phyloP scores from a whole-genome alignment of 2,888 invertebrate species.

The Chromoteleia sp. region DNA sequence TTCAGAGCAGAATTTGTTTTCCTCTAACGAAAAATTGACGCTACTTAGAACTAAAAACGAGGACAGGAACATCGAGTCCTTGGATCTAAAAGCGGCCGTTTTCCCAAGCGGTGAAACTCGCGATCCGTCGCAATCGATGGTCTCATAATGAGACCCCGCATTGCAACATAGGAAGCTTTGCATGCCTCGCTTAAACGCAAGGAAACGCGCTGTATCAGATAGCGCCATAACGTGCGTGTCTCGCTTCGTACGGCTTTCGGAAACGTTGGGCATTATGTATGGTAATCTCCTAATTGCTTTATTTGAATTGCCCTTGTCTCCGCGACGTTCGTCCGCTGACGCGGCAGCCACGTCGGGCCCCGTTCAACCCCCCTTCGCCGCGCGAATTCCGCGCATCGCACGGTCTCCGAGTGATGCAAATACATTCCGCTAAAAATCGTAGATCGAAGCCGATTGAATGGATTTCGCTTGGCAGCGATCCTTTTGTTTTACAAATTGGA shows the following conservation, averaged over 20 bases:
- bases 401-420: slow-evolving; percentile 4
- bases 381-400: slow-evolving; percentile 29
- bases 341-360: slow-evolving; percentile 49
- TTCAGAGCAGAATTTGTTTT: no score
- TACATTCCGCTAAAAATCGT: slow-evolving; percentile 28
- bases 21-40: slow-evolving; percentile 9
- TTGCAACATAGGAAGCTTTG: slow-evolving; percentile 76
- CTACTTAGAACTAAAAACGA: slow-evolving; percentile 10
- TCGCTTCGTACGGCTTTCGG: slow-evolving; percentile 77
- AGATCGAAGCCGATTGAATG: slow-evolving; percentile 18
- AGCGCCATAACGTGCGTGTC: slow-evolving; percentile 76
- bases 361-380: slow-evolving; percentile 23
- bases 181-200: slow-evolving; percentile 78
- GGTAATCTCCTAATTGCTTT: slow-evolving; percentile 82
- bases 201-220: slow-evolving; percentile 79
- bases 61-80: slow-evolving; percentile 60
- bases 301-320: slow-evolving; percentile 74
- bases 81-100: slow-evolving; percentile 65
- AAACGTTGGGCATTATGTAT: slow-evolving; percentile 77
- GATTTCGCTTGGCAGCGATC: not conserved
- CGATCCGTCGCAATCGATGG: slow-evolving; percentile 69
- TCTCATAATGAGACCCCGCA: slow-evolving; percentile 71
- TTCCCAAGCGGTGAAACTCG: slow-evolving; percentile 73
- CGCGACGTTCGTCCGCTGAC: slow-evolving; percentile 37
- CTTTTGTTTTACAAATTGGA: slow-evolving; percentile 44